Evolutionary conservation across 1,140 invertebrate genomes (phyloP), one percentile per base, ranked within the genome.

Genomic region (Coboldia fuscipes): DNA sequence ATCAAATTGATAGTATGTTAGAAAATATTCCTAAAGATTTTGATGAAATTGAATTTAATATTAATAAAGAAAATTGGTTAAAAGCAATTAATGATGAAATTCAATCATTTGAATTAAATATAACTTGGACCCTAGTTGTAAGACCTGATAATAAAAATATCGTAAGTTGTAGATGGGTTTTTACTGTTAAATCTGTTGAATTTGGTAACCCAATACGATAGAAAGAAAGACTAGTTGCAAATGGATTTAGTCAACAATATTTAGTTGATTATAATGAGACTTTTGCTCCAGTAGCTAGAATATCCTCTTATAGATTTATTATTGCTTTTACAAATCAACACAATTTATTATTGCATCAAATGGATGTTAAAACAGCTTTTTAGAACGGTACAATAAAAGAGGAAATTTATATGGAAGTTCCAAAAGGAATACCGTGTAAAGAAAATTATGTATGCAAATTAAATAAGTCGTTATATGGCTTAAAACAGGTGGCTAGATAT

Each of bases 381-480:
- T 40, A 60, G 3, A 44, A 62, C 46, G 58, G 53, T 4, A 37
- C 48, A 7, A 37, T 63, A 18, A 43, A 59, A 12, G 56, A 62
- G 39, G 44, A 46, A 18, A 46, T 62, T 2, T 61, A 50, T 30
- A 53, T 62, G 43, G 18, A 42, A 38, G 34, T 48, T 33, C 57
- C 59, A 30, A 42, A 58, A 40, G 51, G 50, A 3, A 38, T 50
- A 13, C 19, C 36, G 16, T 30, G 35, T 20, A 22, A 44, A 12
- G 17, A 14, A 33, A 38, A 44, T 23, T 15, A 42, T 29, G 37
- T 51, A 19, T 51, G 45, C 33, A 50, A 39, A 41, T 39, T 60
- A 23, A 51, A 54, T 24, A 56, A 51, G 39, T 41, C 47, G 22
- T 34, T 59, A 13, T 60, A 60, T 41, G 55, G 51, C 1, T 41